Evolutionary conservation across 2,113 vertebrate species (phyloP), one percentile per base, ranked within the genome.

Genomic region (Acinonyx jubatus): DNA sequence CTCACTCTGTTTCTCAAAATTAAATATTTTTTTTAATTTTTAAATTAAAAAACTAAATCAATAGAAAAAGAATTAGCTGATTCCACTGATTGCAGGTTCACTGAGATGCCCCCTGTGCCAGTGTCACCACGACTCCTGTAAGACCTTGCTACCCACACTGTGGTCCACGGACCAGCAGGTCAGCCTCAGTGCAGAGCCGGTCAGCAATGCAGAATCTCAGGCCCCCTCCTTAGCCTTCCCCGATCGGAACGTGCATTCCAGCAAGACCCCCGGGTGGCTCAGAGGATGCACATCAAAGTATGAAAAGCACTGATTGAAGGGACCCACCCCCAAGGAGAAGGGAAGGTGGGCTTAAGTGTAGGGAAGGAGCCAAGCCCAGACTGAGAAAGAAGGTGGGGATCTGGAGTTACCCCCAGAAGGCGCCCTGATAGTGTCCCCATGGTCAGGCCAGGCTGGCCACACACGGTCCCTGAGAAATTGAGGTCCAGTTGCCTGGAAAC

Each of bases 401-500:
- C 23, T 11, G 0, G 52, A 50, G 23, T 73, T 18, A 25, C 27
- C 61, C 21, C 68, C 41, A 52, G 65, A 61, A 18, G 33, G 13
- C 2, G 3, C 38, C 52, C 76, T 45, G 55, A 38, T 0, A 41
- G 48, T 65, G 73, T 71, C 57, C 76, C 61, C n/a, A 3, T 0
- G 12, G 38, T 89, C 81, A 38, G 61, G 25, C 50, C 38, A 31
- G 61, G 6, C 57, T 52, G n/a, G 74, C 21, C 7, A 1, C 93
- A 94, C 76, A 61, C 31, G 50, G 92, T 31, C 6, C 78, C 71
- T 50, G 76, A 91, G 78, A 84, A 52, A 94, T 1, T n/a, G 78
- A 93, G 66, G 89, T 89, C 85, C 89, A 82, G 76, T 81, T 96
- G 71, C 80, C 95, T 95, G 89, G 82, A 93, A 73, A 82, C 66